A percentile compares a stretch with the other conserved stretches of the same genome.
Conservation (phyloP, 1,140 invertebrate species). For the Philaenus spumarius region DNA sequence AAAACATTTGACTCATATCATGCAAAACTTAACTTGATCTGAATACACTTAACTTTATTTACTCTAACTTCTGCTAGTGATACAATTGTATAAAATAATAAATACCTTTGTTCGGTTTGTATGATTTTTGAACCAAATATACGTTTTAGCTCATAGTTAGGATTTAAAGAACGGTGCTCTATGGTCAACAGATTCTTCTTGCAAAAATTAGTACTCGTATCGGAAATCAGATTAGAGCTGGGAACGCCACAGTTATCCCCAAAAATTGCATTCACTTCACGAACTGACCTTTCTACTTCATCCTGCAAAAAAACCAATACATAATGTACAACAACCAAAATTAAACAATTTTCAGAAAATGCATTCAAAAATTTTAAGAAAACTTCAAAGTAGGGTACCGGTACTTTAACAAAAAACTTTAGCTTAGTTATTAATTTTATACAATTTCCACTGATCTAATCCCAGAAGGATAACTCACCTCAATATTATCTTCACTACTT, state of each 20-base stretch:
- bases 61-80: too few species aligned
- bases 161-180: slow-evolving; percentile 69
- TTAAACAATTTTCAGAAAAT: too few species aligned
- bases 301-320: slow-evolving; percentile 44
- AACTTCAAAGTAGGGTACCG: too few species aligned
- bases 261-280: slow-evolving; percentile 65
- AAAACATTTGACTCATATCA: too few species aligned
- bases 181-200: slow-evolving; percentile 50
- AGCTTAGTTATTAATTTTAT: too few species aligned
- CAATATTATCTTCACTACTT: slow-evolving; percentile 53
- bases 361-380: too few species aligned
- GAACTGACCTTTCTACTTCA: slow-evolving; percentile 64
- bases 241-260: slow-evolving; percentile 44
- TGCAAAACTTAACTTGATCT: too few species aligned
- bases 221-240: slow-evolving; percentile 1
- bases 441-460: too few species aligned
- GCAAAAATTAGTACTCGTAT: slow-evolving; percentile 2
- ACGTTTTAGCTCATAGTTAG: slow-evolving; percentile 73
- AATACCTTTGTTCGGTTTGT: slow-evolving; percentile 52
- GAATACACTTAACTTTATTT: too few species aligned
- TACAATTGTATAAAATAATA: too few species aligned
- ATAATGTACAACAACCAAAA: too few species aligned
- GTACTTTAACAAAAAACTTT: too few species aligned
- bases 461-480: slow-evolving; percentile 41
- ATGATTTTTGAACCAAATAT: slow-evolving; percentile 80